Percentiles rank a stretch among this genome's conserved stretches.
These are phyloP conservation scores for Chrysocyon brachyurus DNA, from an alignment of 2,797 vertebrate genomes.

Conservation along the genomic window DNA sequence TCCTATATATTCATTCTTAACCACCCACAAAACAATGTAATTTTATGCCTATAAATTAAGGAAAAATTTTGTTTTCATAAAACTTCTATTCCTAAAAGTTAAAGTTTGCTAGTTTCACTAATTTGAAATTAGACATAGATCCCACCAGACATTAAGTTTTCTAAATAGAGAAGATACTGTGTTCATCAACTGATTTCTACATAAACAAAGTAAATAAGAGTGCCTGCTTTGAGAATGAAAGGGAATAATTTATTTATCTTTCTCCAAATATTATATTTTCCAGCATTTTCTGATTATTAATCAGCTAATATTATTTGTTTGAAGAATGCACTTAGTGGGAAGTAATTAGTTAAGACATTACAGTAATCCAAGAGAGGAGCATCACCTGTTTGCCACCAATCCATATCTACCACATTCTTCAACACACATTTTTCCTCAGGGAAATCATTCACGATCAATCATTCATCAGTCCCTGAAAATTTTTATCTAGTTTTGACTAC, in stretches of 20 bases:
- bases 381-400: not conserved
- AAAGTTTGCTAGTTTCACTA: not conserved
- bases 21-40: not conserved
- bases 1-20: not conserved
- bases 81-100: not conserved
- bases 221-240: not conserved
- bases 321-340: not conserved
- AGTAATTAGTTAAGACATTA: not conserved
- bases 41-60: not conserved
- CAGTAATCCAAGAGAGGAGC: not conserved
- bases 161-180: not conserved
- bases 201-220: not conserved
- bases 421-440: not conserved
- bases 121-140: not conserved
- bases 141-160: not conserved
- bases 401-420: not conserved
- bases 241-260: not conserved
- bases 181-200: not conserved
- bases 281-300: constrained; percentile 3
- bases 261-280: constrained; percentile 3
- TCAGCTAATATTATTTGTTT: constrained; percentile 6
- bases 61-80: constrained; percentile 21
- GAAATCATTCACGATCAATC: not conserved
- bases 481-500: not conserved
- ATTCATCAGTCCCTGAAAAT: not conserved